Conservation (phyloP, 1,140 invertebrate genomes). For the Stenopsyche tienmushanensis region DNA sequence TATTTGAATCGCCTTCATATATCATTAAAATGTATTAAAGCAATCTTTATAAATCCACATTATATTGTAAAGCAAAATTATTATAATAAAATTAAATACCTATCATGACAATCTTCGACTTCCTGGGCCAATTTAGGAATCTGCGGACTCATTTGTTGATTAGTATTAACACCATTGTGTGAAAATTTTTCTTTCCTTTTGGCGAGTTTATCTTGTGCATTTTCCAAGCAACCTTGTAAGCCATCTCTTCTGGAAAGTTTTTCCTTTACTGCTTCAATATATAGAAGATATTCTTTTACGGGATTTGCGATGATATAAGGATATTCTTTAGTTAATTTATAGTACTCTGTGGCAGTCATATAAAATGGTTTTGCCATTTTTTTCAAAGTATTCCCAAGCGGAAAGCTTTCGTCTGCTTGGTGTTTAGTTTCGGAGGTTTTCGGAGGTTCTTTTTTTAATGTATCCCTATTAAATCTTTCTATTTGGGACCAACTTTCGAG, state of each 20-base stretch:
- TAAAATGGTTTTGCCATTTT: conserved; percentile 56
- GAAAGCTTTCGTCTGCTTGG: conserved; percentile 59
- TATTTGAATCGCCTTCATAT: too few species aligned
- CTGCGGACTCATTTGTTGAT: conserved; percentile 10
- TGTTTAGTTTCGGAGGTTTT: conserved; percentile 38
- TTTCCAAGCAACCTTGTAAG: conserved; percentile 71
- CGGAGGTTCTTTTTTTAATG: conserved; percentile 17
- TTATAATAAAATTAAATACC: conserved; percentile 27
- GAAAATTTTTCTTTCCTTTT: conserved; percentile 45
- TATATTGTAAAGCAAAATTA: too few species aligned
- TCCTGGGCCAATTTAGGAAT: conserved; percentile 18
- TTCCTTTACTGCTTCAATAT: conserved; percentile 69
- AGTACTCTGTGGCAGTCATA: conserved; percentile 49
- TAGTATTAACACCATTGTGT: not conserved
- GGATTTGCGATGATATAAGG: conserved; percentile 52
- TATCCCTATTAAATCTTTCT: conserved; percentile 35
- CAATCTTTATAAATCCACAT: too few species aligned
- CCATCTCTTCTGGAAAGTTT: conserved; percentile 66
- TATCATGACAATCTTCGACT: conserved; percentile 35
- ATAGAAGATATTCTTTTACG: conserved; percentile 69
- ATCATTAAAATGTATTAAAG: too few species aligned
- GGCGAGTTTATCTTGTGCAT: conserved; percentile 64
- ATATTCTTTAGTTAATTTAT: conserved; percentile 54
- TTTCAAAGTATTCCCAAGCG: conserved; percentile 54
- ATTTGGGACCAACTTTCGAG: conserved; percentile 45